A percentile compares a stretch with the other conserved stretches of the same genome.
These are phyloP conservation scores for Anneissia japonica DNA, from an alignment of 35 echinoderm and acorn worm species.

Conservation along the genomic window DNA sequence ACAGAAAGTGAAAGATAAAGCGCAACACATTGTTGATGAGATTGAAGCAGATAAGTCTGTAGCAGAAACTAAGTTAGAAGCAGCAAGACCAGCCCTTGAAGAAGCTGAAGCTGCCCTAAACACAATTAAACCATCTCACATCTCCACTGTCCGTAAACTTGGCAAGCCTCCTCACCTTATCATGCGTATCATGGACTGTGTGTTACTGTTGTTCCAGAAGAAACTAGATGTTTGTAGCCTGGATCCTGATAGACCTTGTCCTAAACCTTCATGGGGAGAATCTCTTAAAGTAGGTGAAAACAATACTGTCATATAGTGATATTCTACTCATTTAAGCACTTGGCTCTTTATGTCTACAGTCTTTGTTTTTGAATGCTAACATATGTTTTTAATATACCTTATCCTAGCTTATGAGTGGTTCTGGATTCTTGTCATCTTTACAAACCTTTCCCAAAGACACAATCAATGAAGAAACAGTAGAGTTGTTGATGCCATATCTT, in stretches of 20 bases:
- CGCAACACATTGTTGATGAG: constrained; percentile 89
- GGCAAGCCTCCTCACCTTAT: constrained; percentile 98
- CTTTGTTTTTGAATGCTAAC: neutral
- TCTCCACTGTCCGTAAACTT: constrained; percentile 90
- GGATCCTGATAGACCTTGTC: constrained; percentile 76
- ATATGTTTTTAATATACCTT: neutral
- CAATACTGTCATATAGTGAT: too few species aligned
- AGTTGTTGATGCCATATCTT: constrained; percentile 78
- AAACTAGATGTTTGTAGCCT: constrained; percentile 31
- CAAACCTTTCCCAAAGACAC: constrained; percentile 87
- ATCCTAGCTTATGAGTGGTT: constrained; percentile 75
- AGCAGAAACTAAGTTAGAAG: constrained; percentile 73
- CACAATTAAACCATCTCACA: constrained; percentile 95
- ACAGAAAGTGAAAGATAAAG: constrained; percentile 95
- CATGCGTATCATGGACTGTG: constrained; percentile 96
- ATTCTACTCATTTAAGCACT: too few species aligned
- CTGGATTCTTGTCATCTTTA: constrained; percentile 56
- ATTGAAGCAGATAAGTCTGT: constrained; percentile 85
- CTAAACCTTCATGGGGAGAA: constrained; percentile 90
- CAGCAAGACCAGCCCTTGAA: constrained; percentile 88
- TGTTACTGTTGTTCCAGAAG: constrained; percentile 80
- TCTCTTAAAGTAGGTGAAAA: constrained; percentile 90
- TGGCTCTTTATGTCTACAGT: too few species aligned
- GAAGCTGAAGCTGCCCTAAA: constrained; percentile 86
- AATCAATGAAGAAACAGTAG: constrained; percentile 90